Evolutionary conservation across 2,888 invertebrate species (phyloP), one percentile per base, ranked within the genome.

Genomic region (Pyrrhia umbra): DNA sequence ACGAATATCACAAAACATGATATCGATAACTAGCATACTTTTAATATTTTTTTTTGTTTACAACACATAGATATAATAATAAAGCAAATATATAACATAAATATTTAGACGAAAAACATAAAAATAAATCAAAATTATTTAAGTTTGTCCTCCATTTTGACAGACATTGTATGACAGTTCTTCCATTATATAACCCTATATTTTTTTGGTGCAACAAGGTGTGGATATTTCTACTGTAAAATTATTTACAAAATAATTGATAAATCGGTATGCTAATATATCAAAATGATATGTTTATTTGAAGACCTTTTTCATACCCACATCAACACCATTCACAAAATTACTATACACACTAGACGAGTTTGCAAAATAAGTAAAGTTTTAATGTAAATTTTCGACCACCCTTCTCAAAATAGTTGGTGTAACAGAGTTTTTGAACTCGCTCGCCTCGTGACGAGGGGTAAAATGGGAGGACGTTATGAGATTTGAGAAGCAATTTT

Each of bases 401-500:
- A 39, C 46, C 49, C 65, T 47, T 49, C 43, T 52, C 64, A 37
- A 55, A 55, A 66, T 68, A 77, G 77, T 80, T 77, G 16, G 63
- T 34, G 47, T 57, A 68, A 73, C 62, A 59, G 57, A 71, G 70
- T 80, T 81, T 75, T 50, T 58, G 70, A 75, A 78, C 64, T 75
- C 57, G 16, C 42, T 59, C 45, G 16, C 23, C 16, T 39, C 45
- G 46, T 66, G 66, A 79, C 62, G 37, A 59, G 65, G 58, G 62
- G 46, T 58, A 42, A 56, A 66, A 42, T 34, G 58, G 50, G 46
- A 62, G 51, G 25, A 21, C 56, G 68, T 82, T 79, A 78, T 76
- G 68, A 75, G 72, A 77, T 80, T 74, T 72, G 15, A 50, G 71
- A 81, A 82, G 79, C 77, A 80, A 83, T 83, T 84, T 83, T 84